Conservation (phyloP, 92 coral and sea anemone genomes). For the Zoanthus gigantus region DNA sequence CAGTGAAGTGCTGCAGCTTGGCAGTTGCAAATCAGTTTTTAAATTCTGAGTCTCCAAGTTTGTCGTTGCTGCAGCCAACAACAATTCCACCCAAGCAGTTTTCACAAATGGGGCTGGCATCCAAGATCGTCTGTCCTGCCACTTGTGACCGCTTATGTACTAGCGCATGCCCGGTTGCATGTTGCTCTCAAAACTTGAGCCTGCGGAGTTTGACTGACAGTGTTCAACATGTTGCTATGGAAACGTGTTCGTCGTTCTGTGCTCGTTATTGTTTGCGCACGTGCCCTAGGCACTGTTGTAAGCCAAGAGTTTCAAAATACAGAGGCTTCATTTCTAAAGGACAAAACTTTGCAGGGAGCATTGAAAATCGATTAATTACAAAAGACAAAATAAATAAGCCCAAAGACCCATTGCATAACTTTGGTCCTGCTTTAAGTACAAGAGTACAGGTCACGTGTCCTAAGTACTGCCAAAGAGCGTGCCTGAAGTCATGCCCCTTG, state of each 20-base stretch:
- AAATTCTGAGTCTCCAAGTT: not conserved
- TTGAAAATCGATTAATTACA: not conserved
- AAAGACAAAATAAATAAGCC: not conserved
- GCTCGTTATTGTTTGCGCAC: slow-evolving; percentile 25
- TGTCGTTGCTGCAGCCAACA: slow-evolving; percentile 10
- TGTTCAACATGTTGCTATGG: slow-evolving; percentile 12
- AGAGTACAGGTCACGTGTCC: slow-evolving; percentile 49
- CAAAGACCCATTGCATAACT: not conserved
- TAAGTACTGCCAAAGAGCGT: slow-evolving; percentile 10
- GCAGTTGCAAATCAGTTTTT: not conserved
- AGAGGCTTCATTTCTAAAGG: slow-evolving; percentile 4
- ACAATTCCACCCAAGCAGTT: slow-evolving; percentile 9
- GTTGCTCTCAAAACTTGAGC: slow-evolving; percentile 48
- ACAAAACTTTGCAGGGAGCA: not conserved
- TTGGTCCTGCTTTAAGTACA: not conserved
- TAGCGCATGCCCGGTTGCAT: slow-evolving; percentile 68
- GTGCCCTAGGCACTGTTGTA: slow-evolving; percentile 56
- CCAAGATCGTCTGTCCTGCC: slow-evolving; percentile 42
- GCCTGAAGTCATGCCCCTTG: slow-evolving; percentile 40
- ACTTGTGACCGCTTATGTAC: slow-evolving; percentile 61
- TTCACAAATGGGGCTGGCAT: not conserved
- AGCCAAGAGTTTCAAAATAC: not conserved
- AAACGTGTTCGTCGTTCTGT: slow-evolving; percentile 48
- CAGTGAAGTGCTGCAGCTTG: slow-evolving; percentile 68
- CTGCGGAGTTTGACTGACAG: not conserved